phyloP scores from a whole-genome alignment of 1,140 invertebrate species.

The Drosophila mauritiana region DNA sequence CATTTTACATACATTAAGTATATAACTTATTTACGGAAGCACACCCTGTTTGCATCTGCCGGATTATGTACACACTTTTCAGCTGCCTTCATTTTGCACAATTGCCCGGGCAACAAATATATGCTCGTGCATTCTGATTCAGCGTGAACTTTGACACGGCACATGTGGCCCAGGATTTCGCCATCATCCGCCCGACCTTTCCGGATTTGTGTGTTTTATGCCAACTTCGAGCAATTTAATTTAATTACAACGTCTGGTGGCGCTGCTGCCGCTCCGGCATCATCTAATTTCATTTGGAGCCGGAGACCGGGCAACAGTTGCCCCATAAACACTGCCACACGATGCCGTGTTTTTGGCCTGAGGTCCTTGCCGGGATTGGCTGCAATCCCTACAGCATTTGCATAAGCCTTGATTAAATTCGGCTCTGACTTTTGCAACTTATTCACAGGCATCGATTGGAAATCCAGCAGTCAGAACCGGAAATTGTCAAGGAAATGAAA shows the following conservation, averaged over 20 bases:
- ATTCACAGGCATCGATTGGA: slow-evolving; percentile 10
- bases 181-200: background rate
- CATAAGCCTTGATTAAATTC: slow-evolving; percentile 49
- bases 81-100: slow-evolving; percentile 60
- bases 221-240: slow-evolving; percentile 74
- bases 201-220: slow-evolving; percentile 41
- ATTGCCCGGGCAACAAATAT: slow-evolving; percentile 65
- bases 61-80: slow-evolving; percentile 55
- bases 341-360: slow-evolving; percentile 56
- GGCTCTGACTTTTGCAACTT: slow-evolving; percentile 6
- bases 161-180: slow-evolving; percentile 39
- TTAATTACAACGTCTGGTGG: slow-evolving; percentile 67
- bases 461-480: slow-evolving; percentile 10
- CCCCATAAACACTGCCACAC: slow-evolving; percentile 46
- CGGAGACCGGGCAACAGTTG: slow-evolving; percentile 32
- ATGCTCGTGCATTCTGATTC: slow-evolving; percentile 40
- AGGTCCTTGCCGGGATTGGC: slow-evolving; percentile 40
- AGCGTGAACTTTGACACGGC: slow-evolving; percentile 68
- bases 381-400: slow-evolving; percentile 61
- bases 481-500: slow-evolving; percentile 42
- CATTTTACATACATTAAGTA: too few relatives aligned
- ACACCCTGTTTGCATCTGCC: slow-evolving; percentile 24
- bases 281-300: slow-evolving; percentile 70
- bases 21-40: background rate
- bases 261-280: slow-evolving; percentile 32